These are phyloP conservation scores for Polylopha cassiicola DNA, from an alignment of 2,888 invertebrate species.

Conservation along the genomic window DNA sequence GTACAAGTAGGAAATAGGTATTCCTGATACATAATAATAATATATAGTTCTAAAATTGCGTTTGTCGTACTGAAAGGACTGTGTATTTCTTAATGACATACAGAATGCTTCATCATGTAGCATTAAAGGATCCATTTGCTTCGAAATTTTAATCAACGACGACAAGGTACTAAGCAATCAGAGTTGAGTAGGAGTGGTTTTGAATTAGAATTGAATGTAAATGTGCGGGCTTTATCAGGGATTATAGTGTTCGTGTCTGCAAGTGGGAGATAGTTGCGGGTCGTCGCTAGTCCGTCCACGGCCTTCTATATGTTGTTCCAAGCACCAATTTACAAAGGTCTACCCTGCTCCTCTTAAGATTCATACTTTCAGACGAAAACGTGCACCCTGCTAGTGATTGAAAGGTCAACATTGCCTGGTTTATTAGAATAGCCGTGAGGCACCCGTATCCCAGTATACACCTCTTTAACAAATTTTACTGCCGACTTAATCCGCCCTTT, in stretches of 20 bases:
- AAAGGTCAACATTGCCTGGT: conserved; percentile 39
- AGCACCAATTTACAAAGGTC: conserved; percentile 37
- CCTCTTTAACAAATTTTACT: conserved; percentile 75
- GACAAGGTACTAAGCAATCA: conserved; percentile 72
- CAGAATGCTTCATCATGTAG: conserved; percentile 18
- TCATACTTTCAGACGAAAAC: conserved; percentile 1
- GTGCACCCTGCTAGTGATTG: background rate
- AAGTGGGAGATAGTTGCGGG: conserved; percentile 70
- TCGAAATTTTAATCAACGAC: conserved; percentile 65
- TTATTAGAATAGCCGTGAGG: conserved; percentile 44
- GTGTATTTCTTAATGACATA: too few species aligned
- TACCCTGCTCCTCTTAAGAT: conserved; percentile 21
- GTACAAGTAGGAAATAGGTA: too few species aligned
- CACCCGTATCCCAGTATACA: conserved; percentile 56
- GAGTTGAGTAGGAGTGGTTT: conserved; percentile 61
- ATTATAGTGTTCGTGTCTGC: conserved; percentile 77
- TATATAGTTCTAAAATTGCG: too few species aligned
- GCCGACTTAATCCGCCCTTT: conserved; percentile 68
- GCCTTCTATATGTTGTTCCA: conserved; percentile 47
- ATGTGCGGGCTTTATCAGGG: conserved; percentile 79
- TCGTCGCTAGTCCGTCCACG: conserved; percentile 50
- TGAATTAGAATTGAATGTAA: conserved; percentile 78
- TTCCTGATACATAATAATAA: too few species aligned
- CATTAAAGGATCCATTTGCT: conserved; percentile 18
- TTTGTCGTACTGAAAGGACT: too few species aligned